Evolutionary conservation across 2,797 vertebrate genomes (phyloP).

Genomic region (Sylvia borin): DNA sequence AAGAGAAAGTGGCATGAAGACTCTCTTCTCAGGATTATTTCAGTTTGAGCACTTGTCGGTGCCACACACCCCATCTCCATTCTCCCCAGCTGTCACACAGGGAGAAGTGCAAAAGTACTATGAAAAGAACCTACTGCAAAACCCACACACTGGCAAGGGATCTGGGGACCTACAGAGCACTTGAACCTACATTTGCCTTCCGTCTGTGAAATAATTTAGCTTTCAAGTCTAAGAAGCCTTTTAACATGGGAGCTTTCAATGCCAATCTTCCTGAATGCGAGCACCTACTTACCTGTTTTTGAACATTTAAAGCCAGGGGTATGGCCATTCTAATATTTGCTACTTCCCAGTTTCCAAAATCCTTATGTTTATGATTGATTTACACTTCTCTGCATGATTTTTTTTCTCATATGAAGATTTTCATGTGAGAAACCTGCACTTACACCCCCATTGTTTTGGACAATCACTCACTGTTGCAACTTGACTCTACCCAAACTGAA

Average conservation of each 20-base stretch:
- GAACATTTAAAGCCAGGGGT: background rate
- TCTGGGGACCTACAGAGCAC: background rate
- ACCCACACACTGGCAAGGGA: background rate
- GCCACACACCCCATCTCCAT: background rate
- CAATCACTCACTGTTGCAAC: background rate
- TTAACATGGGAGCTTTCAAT: background rate
- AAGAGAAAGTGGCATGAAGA: background rate
- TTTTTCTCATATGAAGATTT: background rate
- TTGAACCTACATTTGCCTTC: background rate
- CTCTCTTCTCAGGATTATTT: constrained; percentile 36
- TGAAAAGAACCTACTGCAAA: constrained; percentile 16
- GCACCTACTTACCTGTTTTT: background rate
- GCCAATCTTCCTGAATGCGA: background rate
- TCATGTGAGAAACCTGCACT: background rate
- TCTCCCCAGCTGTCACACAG: background rate
- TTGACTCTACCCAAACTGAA: background rate
- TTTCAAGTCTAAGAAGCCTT: background rate
- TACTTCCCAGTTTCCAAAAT: background rate
- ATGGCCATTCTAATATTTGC: background rate
- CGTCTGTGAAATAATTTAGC: background rate
- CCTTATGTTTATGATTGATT: background rate
- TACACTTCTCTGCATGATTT: background rate
- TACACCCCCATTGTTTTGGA: background rate
- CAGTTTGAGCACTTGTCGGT: background rate
- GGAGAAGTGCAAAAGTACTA: constrained; percentile 6